Evolutionary conservation across 2,113 vertebrate species (phyloP).

Genomic region (Diadophis punctatus): DNA sequence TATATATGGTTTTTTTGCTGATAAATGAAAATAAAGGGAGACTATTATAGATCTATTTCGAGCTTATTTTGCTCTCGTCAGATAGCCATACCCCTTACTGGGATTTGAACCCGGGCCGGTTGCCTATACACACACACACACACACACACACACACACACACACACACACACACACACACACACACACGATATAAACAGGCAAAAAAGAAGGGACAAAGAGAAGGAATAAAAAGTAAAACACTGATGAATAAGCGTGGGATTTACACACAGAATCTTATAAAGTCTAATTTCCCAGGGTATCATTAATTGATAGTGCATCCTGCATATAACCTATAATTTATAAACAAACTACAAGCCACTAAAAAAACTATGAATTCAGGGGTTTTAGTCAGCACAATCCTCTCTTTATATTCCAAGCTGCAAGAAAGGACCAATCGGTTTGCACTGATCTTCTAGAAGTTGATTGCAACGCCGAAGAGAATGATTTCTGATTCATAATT

Average conservation of each 20-base stretch:
- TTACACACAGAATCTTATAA: neutral
- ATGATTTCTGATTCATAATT: neutral
- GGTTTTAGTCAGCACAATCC: neutral
- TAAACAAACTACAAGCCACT: neutral
- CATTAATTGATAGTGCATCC: neutral
- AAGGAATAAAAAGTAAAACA: neutral
- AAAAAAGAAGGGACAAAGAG: neutral
- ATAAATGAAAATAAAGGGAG: no score
- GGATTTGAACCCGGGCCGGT: no score
- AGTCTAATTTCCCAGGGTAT: neutral
- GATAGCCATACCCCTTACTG: no score
- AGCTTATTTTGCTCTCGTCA: no score
- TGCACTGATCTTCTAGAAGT: neutral
- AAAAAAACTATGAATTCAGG: neutral
- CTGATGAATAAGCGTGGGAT: neutral
- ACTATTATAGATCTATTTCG: no score
- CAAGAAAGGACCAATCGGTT: neutral
- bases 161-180: no score
- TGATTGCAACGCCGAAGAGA: neutral
- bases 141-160: no score
- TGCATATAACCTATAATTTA: neutral
- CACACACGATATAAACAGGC: no score
- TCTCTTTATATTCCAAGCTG: neutral
- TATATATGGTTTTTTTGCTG: no score
- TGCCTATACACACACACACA: no score